phyloP scores from a whole-genome alignment of 1,140 invertebrate genomes.

The Drosophila burlai region DNA sequence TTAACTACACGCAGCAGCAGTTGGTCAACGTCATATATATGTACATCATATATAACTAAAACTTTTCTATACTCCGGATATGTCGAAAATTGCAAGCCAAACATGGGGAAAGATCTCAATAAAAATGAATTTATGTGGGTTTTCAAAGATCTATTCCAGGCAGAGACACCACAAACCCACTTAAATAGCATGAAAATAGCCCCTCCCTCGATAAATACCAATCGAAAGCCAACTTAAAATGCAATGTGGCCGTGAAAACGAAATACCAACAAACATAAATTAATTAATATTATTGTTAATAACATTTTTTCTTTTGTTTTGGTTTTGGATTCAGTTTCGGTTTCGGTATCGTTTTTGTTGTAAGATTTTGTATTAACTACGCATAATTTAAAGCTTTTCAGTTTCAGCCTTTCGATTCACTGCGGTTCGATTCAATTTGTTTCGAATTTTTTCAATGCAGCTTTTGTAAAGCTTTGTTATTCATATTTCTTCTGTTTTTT shows the following conservation, averaged over 20 bases:
- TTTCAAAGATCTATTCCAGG: background rate
- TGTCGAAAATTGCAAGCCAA: constrained; percentile 12
- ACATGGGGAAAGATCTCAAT: constrained; percentile 5
- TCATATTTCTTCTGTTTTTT: constrained; percentile 8
- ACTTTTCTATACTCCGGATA: background rate
- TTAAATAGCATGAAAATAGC: constrained; percentile 29
- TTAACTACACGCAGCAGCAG: constrained; percentile 73
- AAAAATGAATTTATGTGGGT: background rate
- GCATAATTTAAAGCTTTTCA: constrained; percentile 60
- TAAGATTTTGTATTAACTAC: constrained; percentile 53
- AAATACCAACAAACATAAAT: constrained; percentile 79
- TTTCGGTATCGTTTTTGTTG: constrained; percentile 22
- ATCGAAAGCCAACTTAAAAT: constrained; percentile 49
- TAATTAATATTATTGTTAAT: constrained; percentile 74
- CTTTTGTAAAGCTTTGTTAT: constrained; percentile 34
- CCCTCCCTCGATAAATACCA: constrained; percentile 12
- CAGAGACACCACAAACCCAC: constrained; percentile 12
- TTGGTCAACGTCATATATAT: constrained; percentile 11
- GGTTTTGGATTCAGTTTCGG: constrained; percentile 12
- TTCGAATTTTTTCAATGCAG: constrained; percentile 15
- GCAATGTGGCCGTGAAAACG: constrained; percentile 79
- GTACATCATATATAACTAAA: background rate
- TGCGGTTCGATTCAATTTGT: constrained; percentile 42
- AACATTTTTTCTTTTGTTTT: constrained; percentile 59
- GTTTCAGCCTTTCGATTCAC: constrained; percentile 42